Percentiles rank a stretch among this genome's conserved stretches.
phyloP scores from a whole-genome alignment of 2,113 vertebrate species.

The Podarcis cretensis region DNA sequence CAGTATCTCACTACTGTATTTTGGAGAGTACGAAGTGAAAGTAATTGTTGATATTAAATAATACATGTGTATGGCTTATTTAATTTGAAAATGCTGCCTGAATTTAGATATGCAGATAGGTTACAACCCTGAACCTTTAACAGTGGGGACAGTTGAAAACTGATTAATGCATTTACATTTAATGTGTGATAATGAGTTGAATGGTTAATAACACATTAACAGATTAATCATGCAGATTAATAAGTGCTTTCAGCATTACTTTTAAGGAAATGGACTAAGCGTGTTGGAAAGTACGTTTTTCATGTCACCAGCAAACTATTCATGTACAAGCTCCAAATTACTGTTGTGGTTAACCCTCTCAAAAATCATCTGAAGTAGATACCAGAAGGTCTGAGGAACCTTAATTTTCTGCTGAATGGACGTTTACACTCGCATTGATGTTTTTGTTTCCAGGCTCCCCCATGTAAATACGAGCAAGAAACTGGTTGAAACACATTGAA shows the following conservation, averaged over 20 bases:
- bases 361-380: background rate
- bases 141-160: background rate
- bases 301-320: background rate
- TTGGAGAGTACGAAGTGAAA: background rate
- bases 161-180: background rate
- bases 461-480: background rate
- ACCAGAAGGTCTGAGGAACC: background rate
- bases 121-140: background rate
- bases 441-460: background rate
- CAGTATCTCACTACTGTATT: background rate
- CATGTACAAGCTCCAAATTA: background rate
- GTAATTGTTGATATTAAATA: background rate
- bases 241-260: background rate
- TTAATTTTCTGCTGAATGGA: background rate
- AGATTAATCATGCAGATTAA: slow-evolving; percentile 3
- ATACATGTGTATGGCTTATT: background rate
- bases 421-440: background rate
- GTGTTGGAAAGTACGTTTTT: background rate
- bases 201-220: slow-evolving; percentile 1
- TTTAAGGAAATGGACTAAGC: background rate
- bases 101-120: background rate
- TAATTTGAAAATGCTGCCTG: background rate
- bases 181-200: background rate
- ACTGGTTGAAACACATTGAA: background rate
- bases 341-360: background rate